Evolutionary conservation across 2,797 vertebrate genomes (phyloP).

Genomic region (Halcyon chelicuti): DNA sequence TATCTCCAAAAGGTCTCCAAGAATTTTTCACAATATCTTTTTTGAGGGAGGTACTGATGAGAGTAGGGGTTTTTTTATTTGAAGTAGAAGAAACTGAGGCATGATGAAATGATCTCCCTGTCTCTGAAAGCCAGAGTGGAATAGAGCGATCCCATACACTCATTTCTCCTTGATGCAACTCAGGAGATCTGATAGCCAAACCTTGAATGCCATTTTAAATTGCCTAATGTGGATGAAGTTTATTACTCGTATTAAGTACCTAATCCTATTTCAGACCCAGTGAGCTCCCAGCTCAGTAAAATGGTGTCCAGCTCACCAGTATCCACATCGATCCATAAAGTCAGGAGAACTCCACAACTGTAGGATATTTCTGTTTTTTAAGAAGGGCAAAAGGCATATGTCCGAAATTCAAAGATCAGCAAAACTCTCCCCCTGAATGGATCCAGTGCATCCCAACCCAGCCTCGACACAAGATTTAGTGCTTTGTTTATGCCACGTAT

Average conservation of each 20-base stretch:
- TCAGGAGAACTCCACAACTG: not conserved
- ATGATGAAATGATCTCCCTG: not conserved
- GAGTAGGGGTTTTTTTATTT: accelerated
- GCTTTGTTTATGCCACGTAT: not conserved
- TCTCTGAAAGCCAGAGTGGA: not conserved
- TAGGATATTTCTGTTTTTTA: not conserved
- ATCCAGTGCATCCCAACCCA: not conserved
- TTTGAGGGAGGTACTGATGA: not conserved
- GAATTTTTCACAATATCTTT: not conserved
- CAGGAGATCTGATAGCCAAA: not conserved
- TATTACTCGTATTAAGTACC: not conserved
- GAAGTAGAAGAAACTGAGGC: not conserved
- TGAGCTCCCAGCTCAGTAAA: not conserved
- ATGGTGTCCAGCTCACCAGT: not conserved
- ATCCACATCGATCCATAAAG: accelerated
- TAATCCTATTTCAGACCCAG: not conserved
- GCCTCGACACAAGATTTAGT: not conserved
- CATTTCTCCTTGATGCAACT: not conserved
- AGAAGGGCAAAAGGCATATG: not conserved
- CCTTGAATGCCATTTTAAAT: not conserved
- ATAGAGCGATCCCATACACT: not conserved
- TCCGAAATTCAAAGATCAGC: not conserved
- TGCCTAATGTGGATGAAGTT: not conserved
- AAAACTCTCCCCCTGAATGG: not conserved
- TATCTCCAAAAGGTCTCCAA: not conserved